Percentiles rank a stretch among this genome's conserved stretches.
phyloP scores from a whole-genome alignment of 2,113 vertebrate genomes.

The Ophthalmolycus amberensis region DNA sequence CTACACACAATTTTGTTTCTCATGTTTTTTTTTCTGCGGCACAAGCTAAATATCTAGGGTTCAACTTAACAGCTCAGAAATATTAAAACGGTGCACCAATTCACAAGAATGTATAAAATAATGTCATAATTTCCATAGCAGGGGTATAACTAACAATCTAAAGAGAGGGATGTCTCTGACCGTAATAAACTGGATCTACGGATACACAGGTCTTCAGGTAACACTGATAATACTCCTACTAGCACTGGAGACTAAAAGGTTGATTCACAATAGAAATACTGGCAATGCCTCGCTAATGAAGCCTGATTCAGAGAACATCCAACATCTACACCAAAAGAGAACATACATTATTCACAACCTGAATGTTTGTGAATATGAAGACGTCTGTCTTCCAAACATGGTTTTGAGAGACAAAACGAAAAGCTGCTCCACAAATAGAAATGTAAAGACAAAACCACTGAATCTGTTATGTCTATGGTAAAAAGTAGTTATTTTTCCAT shows the following conservation, averaged over 20 bases:
- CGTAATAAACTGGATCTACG: slow-evolving; percentile 64
- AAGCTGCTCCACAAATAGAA: slow-evolving; percentile 20
- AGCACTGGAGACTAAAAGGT: slow-evolving; percentile 73
- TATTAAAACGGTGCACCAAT: slow-evolving; percentile 74
- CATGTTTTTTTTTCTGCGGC: slow-evolving; percentile 76
- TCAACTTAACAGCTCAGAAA: slow-evolving; percentile 77
- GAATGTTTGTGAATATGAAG: slow-evolving; percentile 48
- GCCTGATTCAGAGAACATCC: slow-evolving; percentile 41
- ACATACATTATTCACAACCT: slow-evolving; percentile 46
- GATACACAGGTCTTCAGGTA: slow-evolving; percentile 63
- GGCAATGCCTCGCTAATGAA: slow-evolving; percentile 42
- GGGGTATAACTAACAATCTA: slow-evolving; percentile 49
- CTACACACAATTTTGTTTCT: slow-evolving; percentile 83
- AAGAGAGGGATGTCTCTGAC: slow-evolving; percentile 33
- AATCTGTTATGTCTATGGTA: not conserved
- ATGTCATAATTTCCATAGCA: slow-evolving; percentile 33
- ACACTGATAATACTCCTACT: slow-evolving; percentile 65
- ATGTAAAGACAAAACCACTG: not conserved
- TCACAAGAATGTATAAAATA: slow-evolving; percentile 71
- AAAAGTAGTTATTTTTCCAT: slow-evolving; percentile 15
- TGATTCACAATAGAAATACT: slow-evolving; percentile 56
- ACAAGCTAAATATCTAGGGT: slow-evolving; percentile 80
- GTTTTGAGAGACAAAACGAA: slow-evolving; percentile 9
- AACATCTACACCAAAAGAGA: slow-evolving; percentile 30
- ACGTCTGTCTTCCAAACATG: slow-evolving; percentile 30